Percentiles rank a stretch among this genome's conserved stretches.
phyloP scores from a whole-genome alignment of 2,888 invertebrate genomes.

The Anorthoa munda region DNA sequence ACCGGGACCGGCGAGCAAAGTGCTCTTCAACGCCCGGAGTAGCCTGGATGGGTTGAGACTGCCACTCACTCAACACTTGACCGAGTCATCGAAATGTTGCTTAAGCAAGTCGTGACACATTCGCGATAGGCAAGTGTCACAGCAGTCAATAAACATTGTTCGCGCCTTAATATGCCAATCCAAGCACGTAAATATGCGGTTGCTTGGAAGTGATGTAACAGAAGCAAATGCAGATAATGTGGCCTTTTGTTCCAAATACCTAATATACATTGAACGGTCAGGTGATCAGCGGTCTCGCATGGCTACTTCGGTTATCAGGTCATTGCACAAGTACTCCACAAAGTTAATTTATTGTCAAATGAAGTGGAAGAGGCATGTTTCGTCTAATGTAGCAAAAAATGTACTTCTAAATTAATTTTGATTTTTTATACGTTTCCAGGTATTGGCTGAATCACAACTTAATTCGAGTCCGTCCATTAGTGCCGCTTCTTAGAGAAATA shows the following conservation, averaged over 20 bases:
- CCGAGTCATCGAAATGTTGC: constrained; percentile 30
- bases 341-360: constrained; percentile 17
- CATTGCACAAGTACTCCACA: constrained; percentile 43
- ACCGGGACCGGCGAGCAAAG: constrained; percentile 5
- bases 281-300: constrained; percentile 64
- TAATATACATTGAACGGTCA: constrained; percentile 44
- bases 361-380: not conserved
- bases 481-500: constrained; percentile 93
- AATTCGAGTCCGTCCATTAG: constrained; percentile 92
- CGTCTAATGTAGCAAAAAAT: not conserved
- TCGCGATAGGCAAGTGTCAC: constrained; percentile 29
- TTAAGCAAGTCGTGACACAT: constrained; percentile 9
- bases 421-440: constrained; percentile 79
- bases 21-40: constrained; percentile 25
- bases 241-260: constrained; percentile 54
- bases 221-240: constrained; percentile 32
- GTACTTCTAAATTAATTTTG: not conserved
- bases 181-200: constrained; percentile 31
- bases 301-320: constrained; percentile 65
- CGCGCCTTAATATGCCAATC: constrained; percentile 17
- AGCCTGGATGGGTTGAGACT: constrained; percentile 14
- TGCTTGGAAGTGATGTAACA: constrained; percentile 49
- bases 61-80: constrained; percentile 37
- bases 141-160: constrained; percentile 27
- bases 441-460: constrained; percentile 95